phyloP scores from a whole-genome alignment of 2,797 vertebrate genomes.

The Catamblyrhynchus diadema region DNA sequence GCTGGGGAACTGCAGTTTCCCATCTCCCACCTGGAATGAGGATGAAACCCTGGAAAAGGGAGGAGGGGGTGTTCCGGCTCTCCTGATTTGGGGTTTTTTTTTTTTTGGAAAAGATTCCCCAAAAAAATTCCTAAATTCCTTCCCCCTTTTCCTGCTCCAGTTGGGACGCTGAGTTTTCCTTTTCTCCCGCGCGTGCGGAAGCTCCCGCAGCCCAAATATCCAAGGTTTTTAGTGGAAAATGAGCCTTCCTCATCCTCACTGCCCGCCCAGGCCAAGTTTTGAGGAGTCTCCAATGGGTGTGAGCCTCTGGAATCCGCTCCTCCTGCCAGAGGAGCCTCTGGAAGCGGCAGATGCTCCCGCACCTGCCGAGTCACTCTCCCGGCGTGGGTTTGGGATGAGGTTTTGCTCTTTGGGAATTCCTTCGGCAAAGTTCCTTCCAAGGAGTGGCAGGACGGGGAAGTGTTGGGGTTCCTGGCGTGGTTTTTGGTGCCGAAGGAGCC shows the following conservation, averaged over 20 bases:
- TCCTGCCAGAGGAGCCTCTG: neutral
- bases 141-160: accelerated
- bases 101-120: neutral
- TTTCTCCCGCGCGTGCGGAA: accelerated
- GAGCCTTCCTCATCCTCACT: neutral
- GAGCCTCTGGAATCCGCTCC: neutral
- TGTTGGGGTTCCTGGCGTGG: accelerated
- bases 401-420: neutral
- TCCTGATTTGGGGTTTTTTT: neutral
- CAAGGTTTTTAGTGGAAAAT: accelerated
- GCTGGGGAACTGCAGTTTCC: accelerated
- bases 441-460: neutral
- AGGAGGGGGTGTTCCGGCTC: accelerated
- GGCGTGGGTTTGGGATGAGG: neutral
- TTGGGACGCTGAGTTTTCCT: accelerated
- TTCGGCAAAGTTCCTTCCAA: neutral
- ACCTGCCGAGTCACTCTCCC: constrained; percentile 19
- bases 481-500: accelerated
- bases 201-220: accelerated
- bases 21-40: neutral
- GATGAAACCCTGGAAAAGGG: neutral
- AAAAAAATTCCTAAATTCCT: neutral
- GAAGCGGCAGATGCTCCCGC: neutral
- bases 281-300: neutral
- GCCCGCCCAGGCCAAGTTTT: neutral